A percentile compares a stretch with the other conserved stretches of the same genome.
Conservation (phyloP, 1,140 invertebrate species). For the Drosophila quadrilineata region DNA sequence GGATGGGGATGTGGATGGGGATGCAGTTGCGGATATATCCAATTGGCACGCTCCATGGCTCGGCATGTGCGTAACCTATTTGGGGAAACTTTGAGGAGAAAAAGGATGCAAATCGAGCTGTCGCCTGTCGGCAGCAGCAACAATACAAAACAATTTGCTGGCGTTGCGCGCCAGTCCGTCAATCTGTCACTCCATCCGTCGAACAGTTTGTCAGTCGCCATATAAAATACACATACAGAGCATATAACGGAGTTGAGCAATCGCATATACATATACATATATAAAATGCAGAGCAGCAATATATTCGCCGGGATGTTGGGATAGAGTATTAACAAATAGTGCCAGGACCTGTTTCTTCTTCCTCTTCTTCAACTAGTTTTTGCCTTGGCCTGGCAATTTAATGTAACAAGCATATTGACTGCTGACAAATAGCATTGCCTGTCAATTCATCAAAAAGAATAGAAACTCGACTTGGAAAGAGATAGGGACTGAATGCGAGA, state of each 20-base stretch:
- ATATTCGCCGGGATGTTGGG: too few species aligned
- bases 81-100: conserved; percentile 57
- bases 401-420: conserved; percentile 80
- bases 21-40: conserved; percentile 24
- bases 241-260: too few species aligned
- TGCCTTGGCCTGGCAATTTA: conserved; percentile 79
- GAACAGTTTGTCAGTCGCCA: conserved; percentile 53
- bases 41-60: conserved; percentile 64
- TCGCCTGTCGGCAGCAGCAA: conserved; percentile 58
- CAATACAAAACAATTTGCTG: conserved; percentile 77
- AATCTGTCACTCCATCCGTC: conserved; percentile 22
- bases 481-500: too few species aligned
- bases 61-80: conserved; percentile 71
- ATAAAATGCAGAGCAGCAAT: conserved; percentile 74
- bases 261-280: too few species aligned
- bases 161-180: conserved; percentile 24
- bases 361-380: too few species aligned
- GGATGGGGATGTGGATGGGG: conserved; percentile 26
- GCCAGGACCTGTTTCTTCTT: too few species aligned
- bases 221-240: conserved; percentile 47
- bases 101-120: conserved; percentile 68
- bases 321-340: too few species aligned
- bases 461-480: too few species aligned
- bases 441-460: conserved; percentile 80
- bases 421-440: conserved; percentile 80